A percentile compares a stretch with the other conserved stretches of the same genome.
Conservation (phyloP, 2,797 vertebrate species). For the Carcharodon carcharias region DNA sequence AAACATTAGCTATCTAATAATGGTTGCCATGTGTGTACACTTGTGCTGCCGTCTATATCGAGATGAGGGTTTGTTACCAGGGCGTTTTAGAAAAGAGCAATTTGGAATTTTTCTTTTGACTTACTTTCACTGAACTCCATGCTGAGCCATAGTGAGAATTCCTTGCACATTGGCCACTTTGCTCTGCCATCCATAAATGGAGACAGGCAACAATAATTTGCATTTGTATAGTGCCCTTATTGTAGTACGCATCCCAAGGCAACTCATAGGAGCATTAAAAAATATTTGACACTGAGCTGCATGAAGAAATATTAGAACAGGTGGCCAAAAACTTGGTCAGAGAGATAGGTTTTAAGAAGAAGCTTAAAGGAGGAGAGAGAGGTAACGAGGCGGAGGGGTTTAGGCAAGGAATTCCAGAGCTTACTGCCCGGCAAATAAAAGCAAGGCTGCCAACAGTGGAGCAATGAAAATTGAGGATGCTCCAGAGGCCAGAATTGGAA, state of each 20-base stretch:
- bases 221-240: background rate
- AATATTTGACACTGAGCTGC: background rate
- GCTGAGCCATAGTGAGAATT: background rate
- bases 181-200: background rate
- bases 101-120: background rate
- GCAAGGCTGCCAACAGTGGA: background rate
- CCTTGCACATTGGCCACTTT: background rate
- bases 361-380: background rate
- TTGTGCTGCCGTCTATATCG: background rate
- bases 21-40: conserved; percentile 18
- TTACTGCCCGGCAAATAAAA: background rate
- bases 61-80: background rate
- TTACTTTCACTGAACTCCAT: background rate
- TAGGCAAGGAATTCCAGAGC: background rate
- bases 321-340: background rate
- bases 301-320: background rate
- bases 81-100: background rate
- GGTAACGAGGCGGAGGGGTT: background rate
- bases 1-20: conserved; percentile 46
- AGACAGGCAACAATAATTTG: background rate
- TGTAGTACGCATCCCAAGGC: background rate
- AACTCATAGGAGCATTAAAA: background rate
- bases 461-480: background rate
- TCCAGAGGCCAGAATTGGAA: too few species aligned
- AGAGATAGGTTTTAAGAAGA: background rate